Evolutionary conservation across 2,113 vertebrate genomes (phyloP).

Genomic region (Catharus bicknelli): DNA sequence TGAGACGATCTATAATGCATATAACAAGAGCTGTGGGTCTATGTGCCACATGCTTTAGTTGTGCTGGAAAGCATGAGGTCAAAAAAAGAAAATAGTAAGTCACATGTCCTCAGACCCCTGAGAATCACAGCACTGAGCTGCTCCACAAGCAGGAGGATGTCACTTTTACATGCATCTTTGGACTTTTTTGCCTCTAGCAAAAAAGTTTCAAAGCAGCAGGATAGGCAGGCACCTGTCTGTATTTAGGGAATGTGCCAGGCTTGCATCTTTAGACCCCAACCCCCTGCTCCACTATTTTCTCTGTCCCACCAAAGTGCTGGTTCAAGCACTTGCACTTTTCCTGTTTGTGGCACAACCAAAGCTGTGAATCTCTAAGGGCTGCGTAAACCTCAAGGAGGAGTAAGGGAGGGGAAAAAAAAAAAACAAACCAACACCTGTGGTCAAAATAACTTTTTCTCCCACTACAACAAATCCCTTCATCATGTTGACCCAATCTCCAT

Average conservation of each 20-base stretch:
- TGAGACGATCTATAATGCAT: fast-evolving
- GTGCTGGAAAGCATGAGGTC: neutral
- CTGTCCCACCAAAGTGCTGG: fast-evolving
- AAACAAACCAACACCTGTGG: neutral
- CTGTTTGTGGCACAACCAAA: neutral
- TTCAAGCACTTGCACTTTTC: neutral
- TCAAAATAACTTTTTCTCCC: neutral
- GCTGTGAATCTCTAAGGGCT: neutral
- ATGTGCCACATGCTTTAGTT: neutral
- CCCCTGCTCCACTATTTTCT: fast-evolving
- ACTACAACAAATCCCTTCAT: neutral
- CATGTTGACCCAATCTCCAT: fast-evolving
- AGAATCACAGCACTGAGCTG: neutral
- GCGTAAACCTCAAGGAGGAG: neutral
- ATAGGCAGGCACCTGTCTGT: neutral
- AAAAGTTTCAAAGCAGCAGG: neutral
- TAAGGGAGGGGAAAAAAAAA: neutral
- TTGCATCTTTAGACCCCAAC: neutral
- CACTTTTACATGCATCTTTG: neutral
- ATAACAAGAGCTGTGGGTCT: neutral
- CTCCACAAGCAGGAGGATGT: fast-evolving
- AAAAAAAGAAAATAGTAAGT: neutral
- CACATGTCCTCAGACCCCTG: neutral
- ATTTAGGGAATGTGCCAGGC: neutral
- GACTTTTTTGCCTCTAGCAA: neutral